These are phyloP conservation scores for Bujurquina vittata DNA, from an alignment of 2,113 vertebrate species.

Conservation along the genomic window DNA sequence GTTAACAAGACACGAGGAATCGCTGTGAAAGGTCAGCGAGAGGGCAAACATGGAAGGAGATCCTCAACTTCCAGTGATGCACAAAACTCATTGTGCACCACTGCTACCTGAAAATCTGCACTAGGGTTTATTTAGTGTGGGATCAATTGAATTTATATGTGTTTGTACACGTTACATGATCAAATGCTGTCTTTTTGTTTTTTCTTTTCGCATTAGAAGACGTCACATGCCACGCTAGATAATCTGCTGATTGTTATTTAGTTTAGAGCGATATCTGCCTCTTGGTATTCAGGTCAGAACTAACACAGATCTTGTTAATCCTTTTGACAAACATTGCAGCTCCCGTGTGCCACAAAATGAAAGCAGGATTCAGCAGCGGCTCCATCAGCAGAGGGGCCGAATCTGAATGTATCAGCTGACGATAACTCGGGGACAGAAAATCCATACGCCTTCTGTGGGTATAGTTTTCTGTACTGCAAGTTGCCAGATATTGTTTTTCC, in stretches of 20 bases:
- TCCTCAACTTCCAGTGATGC: slow-evolving; percentile 12
- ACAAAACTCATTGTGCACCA: not conserved
- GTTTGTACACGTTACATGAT: not conserved
- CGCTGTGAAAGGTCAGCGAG: slow-evolving; percentile 52
- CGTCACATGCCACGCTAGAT: slow-evolving; percentile 5
- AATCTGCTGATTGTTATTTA: slow-evolving; percentile 29
- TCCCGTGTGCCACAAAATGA: slow-evolving; percentile 62
- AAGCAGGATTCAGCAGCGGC: slow-evolving; percentile 63
- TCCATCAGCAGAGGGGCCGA: slow-evolving; percentile 50
- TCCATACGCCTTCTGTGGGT: slow-evolving; percentile 55
- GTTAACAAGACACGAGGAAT: slow-evolving; percentile 47
- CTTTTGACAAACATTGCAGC: slow-evolving; percentile 69
- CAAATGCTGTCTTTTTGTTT: not conserved
- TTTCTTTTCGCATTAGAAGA: slow-evolving; percentile 3
- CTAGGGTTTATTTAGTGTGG: not conserved
- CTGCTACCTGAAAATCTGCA: slow-evolving; percentile 20
- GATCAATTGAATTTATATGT: not conserved
- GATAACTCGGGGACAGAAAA: slow-evolving; percentile 61
- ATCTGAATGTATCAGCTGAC: slow-evolving; percentile 69
- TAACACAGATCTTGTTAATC: slow-evolving; percentile 69
- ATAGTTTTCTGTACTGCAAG: slow-evolving; percentile 34
- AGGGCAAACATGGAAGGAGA: slow-evolving; percentile 38
- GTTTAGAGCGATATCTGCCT: slow-evolving; percentile 45
- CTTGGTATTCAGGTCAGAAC: slow-evolving; percentile 61
- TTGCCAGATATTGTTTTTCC: slow-evolving; percentile 43